A percentile compares a stretch with the other conserved stretches of the same genome.
phyloP scores from a whole-genome alignment of 2,797 vertebrate species.

The Potorous gilbertii region DNA sequence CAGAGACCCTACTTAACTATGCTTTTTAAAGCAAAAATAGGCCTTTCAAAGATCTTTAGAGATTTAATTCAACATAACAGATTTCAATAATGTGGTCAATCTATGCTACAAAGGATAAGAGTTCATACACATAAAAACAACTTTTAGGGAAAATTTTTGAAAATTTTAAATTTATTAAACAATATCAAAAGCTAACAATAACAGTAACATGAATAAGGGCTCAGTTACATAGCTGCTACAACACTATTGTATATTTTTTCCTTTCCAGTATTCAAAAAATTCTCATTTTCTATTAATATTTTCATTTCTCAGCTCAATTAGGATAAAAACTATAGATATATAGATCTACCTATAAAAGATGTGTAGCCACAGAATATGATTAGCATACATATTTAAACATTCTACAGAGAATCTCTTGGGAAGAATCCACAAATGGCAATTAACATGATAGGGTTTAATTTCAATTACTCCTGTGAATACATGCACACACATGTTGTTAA shows the following conservation, averaged over 20 bases:
- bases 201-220: neutral
- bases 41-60: slow-evolving; percentile 36
- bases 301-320: neutral
- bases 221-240: neutral
- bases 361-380: neutral
- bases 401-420: neutral
- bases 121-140: slow-evolving; percentile 15
- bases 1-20: slow-evolving; percentile 36
- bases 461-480: slow-evolving; percentile 16
- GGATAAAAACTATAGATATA: neutral
- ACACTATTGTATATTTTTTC: neutral
- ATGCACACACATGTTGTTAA: neutral
- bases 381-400: neutral
- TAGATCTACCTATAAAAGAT: neutral
- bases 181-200: neutral
- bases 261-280: neutral
- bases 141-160: slow-evolving; percentile 36
- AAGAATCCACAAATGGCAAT: neutral
- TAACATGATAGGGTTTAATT: neutral
- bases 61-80: neutral
- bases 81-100: neutral
- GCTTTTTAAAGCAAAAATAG: slow-evolving; percentile 57
- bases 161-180: slow-evolving; percentile 22
- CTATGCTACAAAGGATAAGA: neutral
- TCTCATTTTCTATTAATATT: neutral